A percentile compares a stretch with the other conserved stretches of the same genome.
These are phyloP conservation scores for Hippoglossus stenolepis DNA, from an alignment of 2,113 vertebrate species.

Conservation along the genomic window DNA sequence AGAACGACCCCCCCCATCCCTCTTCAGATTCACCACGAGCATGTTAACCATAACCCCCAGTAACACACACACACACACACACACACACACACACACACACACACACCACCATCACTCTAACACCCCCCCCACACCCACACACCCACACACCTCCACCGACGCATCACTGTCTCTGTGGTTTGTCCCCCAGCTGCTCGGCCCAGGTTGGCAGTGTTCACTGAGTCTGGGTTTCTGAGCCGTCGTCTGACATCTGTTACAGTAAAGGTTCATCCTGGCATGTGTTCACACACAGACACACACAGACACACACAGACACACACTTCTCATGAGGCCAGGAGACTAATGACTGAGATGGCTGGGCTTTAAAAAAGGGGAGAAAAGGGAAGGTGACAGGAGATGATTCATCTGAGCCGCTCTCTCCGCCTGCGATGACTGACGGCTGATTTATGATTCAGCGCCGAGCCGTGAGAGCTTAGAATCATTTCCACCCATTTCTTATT, in stretches of 20 bases:
- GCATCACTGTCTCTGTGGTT: constrained; percentile 53
- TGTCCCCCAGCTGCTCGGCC: constrained; percentile 53
- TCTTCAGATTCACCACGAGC: constrained; percentile 29
- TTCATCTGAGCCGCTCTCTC: constrained; percentile 69
- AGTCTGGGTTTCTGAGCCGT: constrained; percentile 47
- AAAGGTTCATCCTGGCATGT: constrained; percentile 76
- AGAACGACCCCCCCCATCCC: background rate
- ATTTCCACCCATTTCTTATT: constrained; percentile 76
- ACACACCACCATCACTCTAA: background rate
- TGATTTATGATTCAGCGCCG: constrained; percentile 73
- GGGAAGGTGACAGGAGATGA: constrained; percentile 77
- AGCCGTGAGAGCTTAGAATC: constrained; percentile 77
- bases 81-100: background rate
- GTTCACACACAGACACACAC: constrained; percentile 9
- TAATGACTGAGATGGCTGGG: constrained; percentile 76
- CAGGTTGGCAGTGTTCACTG: constrained; percentile 68
- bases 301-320: constrained; percentile 20
- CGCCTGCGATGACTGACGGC: constrained; percentile 66
- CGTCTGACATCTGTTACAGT: constrained; percentile 79
- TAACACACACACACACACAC: constrained; percentile 4
- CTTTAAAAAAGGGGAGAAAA: constrained; percentile 65
- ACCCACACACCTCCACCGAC: background rate
- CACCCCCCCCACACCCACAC: background rate
- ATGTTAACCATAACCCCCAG: constrained; percentile 25
- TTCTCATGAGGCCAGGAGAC: constrained; percentile 62